Evolutionary conservation across 1,140 invertebrate genomes (phyloP).

Genomic region (Propsilocerus akamusi): DNA sequence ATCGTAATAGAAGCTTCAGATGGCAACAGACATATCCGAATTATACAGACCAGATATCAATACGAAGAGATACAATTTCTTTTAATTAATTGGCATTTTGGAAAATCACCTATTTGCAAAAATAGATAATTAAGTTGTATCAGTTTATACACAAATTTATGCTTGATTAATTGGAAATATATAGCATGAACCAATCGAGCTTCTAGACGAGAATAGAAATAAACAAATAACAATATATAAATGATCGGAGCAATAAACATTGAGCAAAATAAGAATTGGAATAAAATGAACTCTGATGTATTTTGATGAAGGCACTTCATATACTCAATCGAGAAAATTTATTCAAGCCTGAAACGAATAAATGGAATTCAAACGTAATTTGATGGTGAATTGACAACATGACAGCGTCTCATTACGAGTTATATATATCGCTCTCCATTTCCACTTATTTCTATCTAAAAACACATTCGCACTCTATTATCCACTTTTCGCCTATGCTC

Average conservation of each 20-base stretch:
- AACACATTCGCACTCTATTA: too few relatives aligned
- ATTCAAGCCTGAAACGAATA: neutral
- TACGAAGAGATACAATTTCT: slow-evolving; percentile 3
- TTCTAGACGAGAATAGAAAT: too few relatives aligned
- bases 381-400: slow-evolving; percentile 4
- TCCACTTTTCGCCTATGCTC: too few relatives aligned
- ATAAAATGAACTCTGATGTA: too few relatives aligned
- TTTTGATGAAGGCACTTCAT: too few relatives aligned
- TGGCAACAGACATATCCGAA: neutral
- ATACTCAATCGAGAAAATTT: too few relatives aligned
- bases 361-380: neutral
- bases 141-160: neutral
- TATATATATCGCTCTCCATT: neutral
- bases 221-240: too few relatives aligned
- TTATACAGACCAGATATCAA: neutral
- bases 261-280: too few relatives aligned
- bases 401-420: neutral
- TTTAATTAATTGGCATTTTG: slow-evolving; percentile 4
- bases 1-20: neutral
- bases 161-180: neutral
- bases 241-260: too few relatives aligned
- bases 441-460: neutral
- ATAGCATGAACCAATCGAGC: too few relatives aligned
- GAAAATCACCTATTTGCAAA: neutral
- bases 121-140: slow-evolving; percentile 1